Conservation (phyloP, 1,140 invertebrate species). For the Drosophila ohnishii region DNA sequence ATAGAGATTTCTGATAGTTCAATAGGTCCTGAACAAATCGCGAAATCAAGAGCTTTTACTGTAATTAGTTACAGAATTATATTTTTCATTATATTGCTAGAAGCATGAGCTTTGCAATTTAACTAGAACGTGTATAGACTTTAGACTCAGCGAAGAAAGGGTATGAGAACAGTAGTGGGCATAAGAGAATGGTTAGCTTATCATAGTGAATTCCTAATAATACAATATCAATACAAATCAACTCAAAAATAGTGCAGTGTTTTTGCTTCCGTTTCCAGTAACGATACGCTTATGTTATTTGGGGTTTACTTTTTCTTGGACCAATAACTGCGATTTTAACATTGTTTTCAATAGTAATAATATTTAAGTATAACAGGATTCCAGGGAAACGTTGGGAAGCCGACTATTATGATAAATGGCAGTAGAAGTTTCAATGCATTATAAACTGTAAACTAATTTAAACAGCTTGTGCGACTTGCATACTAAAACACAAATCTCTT, state of each 20-base stretch:
- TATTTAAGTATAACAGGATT: background rate
- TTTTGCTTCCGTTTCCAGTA: too few species aligned
- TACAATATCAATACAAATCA: too few species aligned
- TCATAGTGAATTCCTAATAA: background rate
- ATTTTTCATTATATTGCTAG: background rate
- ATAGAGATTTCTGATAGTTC: background rate
- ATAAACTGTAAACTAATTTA: constrained; percentile 6
- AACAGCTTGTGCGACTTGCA: background rate
- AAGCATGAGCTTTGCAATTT: background rate
- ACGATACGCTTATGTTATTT: too few species aligned
- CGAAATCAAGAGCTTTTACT: background rate
- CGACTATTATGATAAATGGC: background rate
- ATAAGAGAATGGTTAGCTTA: background rate
- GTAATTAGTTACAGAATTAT: background rate
- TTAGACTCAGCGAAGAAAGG: background rate
- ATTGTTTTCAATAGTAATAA: background rate
- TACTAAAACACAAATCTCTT: background rate
- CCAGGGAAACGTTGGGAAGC: background rate
- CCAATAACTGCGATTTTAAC: background rate
- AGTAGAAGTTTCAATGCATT: constrained; percentile 9
- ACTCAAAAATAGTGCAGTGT: too few species aligned
- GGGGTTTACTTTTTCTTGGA: background rate
- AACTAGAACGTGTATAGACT: background rate
- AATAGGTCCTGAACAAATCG: background rate
- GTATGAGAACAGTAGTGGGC: background rate